A percentile compares a stretch with the other conserved stretches of the same genome.
These are phyloP conservation scores for Metallyticus violacea DNA, from an alignment of 2,888 invertebrate genomes.

Conservation along the genomic window DNA sequence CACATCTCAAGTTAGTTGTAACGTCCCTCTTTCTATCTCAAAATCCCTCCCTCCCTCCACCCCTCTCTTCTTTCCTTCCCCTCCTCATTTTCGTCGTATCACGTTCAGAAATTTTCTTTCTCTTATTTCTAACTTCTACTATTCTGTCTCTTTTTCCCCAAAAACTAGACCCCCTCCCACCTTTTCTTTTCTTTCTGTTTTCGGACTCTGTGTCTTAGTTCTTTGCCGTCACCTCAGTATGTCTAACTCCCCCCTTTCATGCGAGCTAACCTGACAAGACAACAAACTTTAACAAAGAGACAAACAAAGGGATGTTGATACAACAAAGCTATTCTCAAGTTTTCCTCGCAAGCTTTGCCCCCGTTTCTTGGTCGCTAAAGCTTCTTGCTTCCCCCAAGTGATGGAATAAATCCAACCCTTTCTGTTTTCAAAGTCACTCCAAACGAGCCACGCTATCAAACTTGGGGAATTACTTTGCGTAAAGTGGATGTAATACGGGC, in stretches of 20 bases:
- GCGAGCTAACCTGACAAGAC: neutral
- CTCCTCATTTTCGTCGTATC: neutral
- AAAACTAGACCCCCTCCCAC: neutral
- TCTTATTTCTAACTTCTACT: neutral
- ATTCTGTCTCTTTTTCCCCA: too few species aligned
- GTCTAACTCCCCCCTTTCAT: neutral
- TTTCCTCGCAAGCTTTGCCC: neutral
- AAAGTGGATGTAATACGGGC: neutral
- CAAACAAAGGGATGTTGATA: neutral
- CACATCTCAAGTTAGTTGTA: constrained; percentile 31
- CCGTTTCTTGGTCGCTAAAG: too few species aligned
- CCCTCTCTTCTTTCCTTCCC: constrained; percentile 18
- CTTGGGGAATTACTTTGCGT: neutral
- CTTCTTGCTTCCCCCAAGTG: neutral
- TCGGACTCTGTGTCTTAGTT: neutral
- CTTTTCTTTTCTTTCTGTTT: neutral
- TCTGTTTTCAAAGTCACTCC: neutral
- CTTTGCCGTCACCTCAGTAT: neutral
- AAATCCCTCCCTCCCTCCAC: constrained; percentile 31
- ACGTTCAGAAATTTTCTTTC: neutral
- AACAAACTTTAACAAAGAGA: neutral
- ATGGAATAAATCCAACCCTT: neutral
- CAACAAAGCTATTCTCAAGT: constrained; percentile 9
- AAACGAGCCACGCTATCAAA: neutral
- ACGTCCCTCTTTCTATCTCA: constrained; percentile 3